Evolutionary conservation across 2,888 invertebrate species (phyloP), one percentile per base, ranked within the genome.

Genomic region (Cartodere bifasciata): DNA sequence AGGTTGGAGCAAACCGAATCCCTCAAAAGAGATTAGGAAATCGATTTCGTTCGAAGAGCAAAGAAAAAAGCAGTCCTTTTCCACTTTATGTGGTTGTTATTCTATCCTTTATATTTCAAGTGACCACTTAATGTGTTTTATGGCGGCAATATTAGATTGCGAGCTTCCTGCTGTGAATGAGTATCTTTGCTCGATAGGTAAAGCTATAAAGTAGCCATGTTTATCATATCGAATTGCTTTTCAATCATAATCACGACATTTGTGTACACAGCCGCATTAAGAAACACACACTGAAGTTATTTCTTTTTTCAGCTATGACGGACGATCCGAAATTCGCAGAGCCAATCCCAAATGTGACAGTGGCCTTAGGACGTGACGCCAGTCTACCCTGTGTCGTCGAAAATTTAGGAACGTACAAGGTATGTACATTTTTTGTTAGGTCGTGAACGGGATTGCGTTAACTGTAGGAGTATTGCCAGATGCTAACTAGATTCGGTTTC

Each of bases 321-420:
- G 83, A 85, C 56, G 82, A 79, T 50, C 88, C 88, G 12, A 75
- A 82, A 51, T 88, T 90, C 55, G 75, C 85, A 16, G 88, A 87
- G 62, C 85, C 86, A 30, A 88, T 90, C 49, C 87, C 87, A 28
- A 90, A 90, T 62, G 85, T 88, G 49, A 90, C 88, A 11, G 87
- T 88, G 43, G 85, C 88, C 28, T 72, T 88, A 31, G 88, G 88
- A 42, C 68, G 88, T 46, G 88, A 90, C 58, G 88, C 86, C 43
- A 85, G 80, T 56, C 66, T 90, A 46, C 86, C 87, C 10, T 90
- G 90, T 56, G 85, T 87, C 41, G 85, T 90, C 36, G 84, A 88
- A 54, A 85, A 87, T 57, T 76, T 90, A 48, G 87, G 87, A 46
- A 75, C 75, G 35, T 87, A 86, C 53, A 87, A 86, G 36, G 36